Percentiles rank a stretch among this genome's conserved stretches.
These are phyloP conservation scores for Entomobrya multifasciata DNA, from an alignment of 2,888 invertebrate genomes.

Conservation along the genomic window DNA sequence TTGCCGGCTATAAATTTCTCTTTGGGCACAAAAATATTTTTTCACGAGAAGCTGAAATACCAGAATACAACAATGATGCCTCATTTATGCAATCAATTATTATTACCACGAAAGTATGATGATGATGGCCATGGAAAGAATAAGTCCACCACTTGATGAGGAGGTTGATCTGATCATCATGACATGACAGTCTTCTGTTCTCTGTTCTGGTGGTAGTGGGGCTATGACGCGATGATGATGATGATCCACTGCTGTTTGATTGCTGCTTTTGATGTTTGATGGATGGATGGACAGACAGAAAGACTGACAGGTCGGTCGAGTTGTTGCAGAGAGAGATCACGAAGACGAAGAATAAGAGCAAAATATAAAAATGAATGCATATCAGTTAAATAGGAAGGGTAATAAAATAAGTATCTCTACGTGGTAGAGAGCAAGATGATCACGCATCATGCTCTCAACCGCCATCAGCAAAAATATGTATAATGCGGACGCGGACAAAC, in stretches of 20 bases:
- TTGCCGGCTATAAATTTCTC: not conserved
- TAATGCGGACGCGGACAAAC: conserved; percentile 13
- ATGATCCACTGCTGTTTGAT: not conserved
- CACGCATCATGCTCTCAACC: not conserved
- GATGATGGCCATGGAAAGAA: conserved; percentile 38
- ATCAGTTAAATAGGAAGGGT: conserved; percentile 40
- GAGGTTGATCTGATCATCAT: conserved; percentile 23
- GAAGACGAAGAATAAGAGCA: not conserved
- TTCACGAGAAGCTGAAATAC: not conserved
- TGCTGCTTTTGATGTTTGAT: conserved; percentile 56
- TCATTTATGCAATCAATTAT: conserved; percentile 53
- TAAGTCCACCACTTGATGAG: conserved; percentile 58
- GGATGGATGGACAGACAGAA: conserved; percentile 66
- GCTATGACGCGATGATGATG: not conserved
- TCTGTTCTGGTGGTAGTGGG: conserved; percentile 8
- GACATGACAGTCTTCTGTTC: conserved; percentile 35
- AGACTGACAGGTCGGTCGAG: conserved; percentile 68
- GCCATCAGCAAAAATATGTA: conserved; percentile 39
- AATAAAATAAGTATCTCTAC: conserved; percentile 51
- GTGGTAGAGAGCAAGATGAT: not conserved
- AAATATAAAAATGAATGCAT: conserved; percentile 37
- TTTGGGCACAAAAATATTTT: conserved; percentile 8
- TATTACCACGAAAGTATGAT: conserved; percentile 29
- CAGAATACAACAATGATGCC: too few species aligned
- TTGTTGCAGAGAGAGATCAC: conserved; percentile 40